Evolutionary conservation across 2,797 vertebrate species (phyloP), one percentile per base, ranked within the genome.

Genomic region (Sebastes alutus): DNA sequence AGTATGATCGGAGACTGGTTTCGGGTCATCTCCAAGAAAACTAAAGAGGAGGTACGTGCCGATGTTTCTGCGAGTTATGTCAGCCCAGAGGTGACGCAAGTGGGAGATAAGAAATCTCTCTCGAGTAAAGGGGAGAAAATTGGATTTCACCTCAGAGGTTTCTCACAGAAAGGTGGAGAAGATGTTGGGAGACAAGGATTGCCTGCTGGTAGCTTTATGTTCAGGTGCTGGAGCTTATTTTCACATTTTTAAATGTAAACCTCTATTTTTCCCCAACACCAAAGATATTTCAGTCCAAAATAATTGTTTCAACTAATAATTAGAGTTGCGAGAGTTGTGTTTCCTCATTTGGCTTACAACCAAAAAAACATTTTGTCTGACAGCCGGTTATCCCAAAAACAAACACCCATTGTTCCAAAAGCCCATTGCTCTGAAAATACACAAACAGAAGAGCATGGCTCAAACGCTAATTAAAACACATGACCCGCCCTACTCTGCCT

Each of bases 1-100:
- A 99, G 99, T 84, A 99, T 99, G 99, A 99, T 99, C 46, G 97
- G 98, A 83, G 98, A 99, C 89, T 99, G 99, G 99, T 96, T 99
- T 84, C 95, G 98, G 58, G 98, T 98, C 77, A 98, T 99, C 89
- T 99, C 98, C 35, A 99, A 98, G 96, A 99, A 99, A 95, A 99
- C 98, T 2, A 99, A 99, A 90, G 99, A 99, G 93, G 99, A 99
- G 98, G 99, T 99, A 93, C 78, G 86, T 83, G 35, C 35, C 20
- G 16, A 7, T 64, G 66, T 33, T 27, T 35, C 30, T 72, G 27
- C 22, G 20, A 25, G 38, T 62, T 64, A 38, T 27, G 55, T 68
- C 56, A 70, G 35, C 29, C 10, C 54, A 18, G 42, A 62, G 18
- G 23, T 63, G 69, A 80, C 2, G 6, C 6, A 25, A 54, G 54